A percentile compares a stretch with the other conserved stretches of the same genome.
phyloP scores from a whole-genome alignment of 2,797 vertebrate genomes.

The Tapera naevia region DNA sequence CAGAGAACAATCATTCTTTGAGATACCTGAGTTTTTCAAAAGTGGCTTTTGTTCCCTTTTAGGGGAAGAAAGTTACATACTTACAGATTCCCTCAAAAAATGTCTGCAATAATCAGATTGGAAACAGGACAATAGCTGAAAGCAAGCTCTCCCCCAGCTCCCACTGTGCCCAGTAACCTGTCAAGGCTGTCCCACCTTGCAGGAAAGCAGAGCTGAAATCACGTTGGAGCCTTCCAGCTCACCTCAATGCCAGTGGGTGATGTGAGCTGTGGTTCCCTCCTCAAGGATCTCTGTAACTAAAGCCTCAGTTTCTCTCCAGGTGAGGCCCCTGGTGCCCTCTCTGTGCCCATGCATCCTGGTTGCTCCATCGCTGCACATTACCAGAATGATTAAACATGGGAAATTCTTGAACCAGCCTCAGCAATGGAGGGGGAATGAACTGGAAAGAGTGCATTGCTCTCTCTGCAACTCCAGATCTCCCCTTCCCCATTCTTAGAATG shows the following conservation, averaged over 20 bases:
- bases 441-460: accelerated
- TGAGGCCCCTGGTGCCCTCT: not conserved
- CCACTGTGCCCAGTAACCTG: not conserved
- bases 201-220: not conserved
- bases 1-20: not conserved
- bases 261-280: not conserved
- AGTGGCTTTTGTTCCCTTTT: not conserved
- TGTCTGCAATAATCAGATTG: not conserved
- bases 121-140: not conserved
- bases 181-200: not conserved
- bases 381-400: not conserved
- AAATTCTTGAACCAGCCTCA: not conserved
- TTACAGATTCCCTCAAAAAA: not conserved
- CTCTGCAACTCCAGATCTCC: not conserved
- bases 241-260: not conserved
- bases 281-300: not conserved
- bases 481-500: not conserved
- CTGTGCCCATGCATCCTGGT: not conserved
- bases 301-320: not conserved
- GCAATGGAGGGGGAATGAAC: not conserved
- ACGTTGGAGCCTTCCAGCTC: not conserved
- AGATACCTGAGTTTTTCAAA: not conserved
- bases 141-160: not conserved
- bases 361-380: accelerated
- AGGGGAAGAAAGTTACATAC: not conserved